Evolutionary conservation across 92 coral and sea anemone genomes (phyloP).

Genomic region (Phenganax marumi): DNA sequence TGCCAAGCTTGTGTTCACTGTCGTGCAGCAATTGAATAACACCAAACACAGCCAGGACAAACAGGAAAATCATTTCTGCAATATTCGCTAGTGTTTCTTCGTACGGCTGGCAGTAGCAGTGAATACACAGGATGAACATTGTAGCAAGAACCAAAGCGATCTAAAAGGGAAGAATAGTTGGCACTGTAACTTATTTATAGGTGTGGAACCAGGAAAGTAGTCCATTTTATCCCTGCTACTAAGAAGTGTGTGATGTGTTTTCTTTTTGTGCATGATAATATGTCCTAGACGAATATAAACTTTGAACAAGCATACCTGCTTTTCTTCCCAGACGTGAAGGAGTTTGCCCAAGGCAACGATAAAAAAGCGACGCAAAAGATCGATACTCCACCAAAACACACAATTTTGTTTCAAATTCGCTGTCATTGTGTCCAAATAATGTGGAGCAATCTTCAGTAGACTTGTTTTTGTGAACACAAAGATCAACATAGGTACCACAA

Average conservation of each 20-base stretch:
- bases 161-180: background rate
- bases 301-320: constrained; percentile 64
- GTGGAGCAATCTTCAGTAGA: constrained; percentile 86
- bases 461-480: constrained; percentile 67
- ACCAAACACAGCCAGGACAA: constrained; percentile 62
- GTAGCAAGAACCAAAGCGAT: constrained; percentile 28
- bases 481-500: constrained; percentile 71
- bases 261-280: no score
- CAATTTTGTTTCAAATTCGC: constrained; percentile 70
- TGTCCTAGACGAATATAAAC: background rate
- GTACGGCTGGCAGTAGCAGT: constrained; percentile 88
- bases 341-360: constrained; percentile 70
- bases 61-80: constrained; percentile 79
- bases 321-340: constrained; percentile 75
- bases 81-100: constrained; percentile 67
- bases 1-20: background rate
- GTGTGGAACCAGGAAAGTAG: no score
- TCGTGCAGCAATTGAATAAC: constrained; percentile 64
- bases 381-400: constrained; percentile 98
- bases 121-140: constrained; percentile 54
- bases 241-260: no score
- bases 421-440: constrained; percentile 80
- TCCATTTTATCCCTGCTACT: no score
- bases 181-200: no score
- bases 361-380: constrained; percentile 75